Evolutionary conservation across 2,113 vertebrate species (phyloP).

Genomic region (Sphyrna mokarran): DNA sequence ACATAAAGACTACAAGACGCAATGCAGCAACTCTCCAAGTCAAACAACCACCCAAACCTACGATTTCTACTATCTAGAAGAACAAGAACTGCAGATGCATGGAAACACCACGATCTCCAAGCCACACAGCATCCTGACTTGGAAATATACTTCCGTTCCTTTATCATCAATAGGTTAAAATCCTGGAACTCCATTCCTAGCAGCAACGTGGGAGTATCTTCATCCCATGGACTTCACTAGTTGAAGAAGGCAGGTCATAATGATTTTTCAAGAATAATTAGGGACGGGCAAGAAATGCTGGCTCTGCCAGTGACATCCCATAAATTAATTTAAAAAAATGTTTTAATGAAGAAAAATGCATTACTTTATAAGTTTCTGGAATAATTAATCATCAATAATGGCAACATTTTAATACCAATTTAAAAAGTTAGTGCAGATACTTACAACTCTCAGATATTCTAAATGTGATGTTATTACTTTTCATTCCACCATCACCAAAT

Average conservation of each 20-base stretch:
- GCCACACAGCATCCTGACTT: background rate
- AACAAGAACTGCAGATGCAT: background rate
- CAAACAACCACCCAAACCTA: no score
- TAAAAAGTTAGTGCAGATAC: constrained; percentile 25
- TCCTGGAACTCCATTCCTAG: background rate
- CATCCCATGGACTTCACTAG: background rate
- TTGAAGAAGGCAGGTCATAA: background rate
- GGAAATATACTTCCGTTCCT: background rate
- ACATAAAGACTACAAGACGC: background rate
- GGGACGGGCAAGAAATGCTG: background rate
- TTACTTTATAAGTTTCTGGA: background rate
- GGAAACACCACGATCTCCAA: background rate
- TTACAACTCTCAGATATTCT: constrained; percentile 77
- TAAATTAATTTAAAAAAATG: background rate
- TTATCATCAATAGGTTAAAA: background rate
- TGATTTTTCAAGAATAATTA: background rate
- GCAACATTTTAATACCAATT: background rate
- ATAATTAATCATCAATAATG: constrained; percentile 10
- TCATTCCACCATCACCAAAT: constrained; percentile 75
- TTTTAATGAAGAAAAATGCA: background rate
- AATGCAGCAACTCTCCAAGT: no score
- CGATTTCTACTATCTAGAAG: background rate
- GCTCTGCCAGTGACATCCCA: background rate
- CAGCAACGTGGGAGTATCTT: background rate
- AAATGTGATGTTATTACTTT: constrained; percentile 69